Evolutionary conservation across 30 jellyfish, hydroid and myxozoan genomes (phyloP).

Genomic region (Cassiopea andromeda): DNA sequence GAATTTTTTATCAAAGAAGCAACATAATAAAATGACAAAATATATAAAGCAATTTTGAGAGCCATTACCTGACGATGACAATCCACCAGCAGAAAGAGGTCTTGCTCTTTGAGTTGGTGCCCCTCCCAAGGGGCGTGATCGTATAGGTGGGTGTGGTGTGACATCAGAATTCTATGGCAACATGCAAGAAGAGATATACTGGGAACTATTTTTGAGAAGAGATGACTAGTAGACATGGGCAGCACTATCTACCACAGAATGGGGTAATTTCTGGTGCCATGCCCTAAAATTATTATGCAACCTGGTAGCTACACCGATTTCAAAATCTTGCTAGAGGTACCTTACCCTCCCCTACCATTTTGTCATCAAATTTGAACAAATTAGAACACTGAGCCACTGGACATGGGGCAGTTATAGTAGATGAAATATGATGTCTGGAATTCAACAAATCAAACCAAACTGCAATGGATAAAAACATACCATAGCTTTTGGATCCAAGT

Average conservation of each 20-base stretch:
- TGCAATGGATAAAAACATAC: conserved; percentile 2
- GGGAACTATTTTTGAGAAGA: not conserved
- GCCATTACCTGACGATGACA: conserved; percentile 45
- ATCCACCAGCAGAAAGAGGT: conserved; percentile 64
- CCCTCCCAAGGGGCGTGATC: conserved; percentile 67
- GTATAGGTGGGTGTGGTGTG: conserved; percentile 89
- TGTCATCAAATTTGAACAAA: too few species aligned
- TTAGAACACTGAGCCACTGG: too few species aligned
- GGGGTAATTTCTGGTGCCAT: too few species aligned
- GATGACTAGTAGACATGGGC: not conserved
- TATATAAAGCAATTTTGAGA: too few species aligned
- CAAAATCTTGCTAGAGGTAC: too few species aligned
- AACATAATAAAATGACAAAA: not conserved
- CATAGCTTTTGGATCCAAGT: conserved; percentile 39
- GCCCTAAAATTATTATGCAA: too few species aligned
- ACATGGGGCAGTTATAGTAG: too few species aligned
- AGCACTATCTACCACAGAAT: too few species aligned
- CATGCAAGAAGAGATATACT: not conserved
- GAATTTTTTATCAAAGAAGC: not conserved
- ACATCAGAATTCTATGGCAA: conserved; percentile 23
- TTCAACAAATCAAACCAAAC: too few species aligned
- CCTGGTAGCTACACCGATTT: too few species aligned
- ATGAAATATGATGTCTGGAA: too few species aligned
- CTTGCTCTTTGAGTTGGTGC: conserved; percentile 61
- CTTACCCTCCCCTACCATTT: too few species aligned